These are phyloP conservation scores for Brachionus rotundiformis DNA, from an alignment of 1,140 invertebrate species.

Conservation along the genomic window DNA sequence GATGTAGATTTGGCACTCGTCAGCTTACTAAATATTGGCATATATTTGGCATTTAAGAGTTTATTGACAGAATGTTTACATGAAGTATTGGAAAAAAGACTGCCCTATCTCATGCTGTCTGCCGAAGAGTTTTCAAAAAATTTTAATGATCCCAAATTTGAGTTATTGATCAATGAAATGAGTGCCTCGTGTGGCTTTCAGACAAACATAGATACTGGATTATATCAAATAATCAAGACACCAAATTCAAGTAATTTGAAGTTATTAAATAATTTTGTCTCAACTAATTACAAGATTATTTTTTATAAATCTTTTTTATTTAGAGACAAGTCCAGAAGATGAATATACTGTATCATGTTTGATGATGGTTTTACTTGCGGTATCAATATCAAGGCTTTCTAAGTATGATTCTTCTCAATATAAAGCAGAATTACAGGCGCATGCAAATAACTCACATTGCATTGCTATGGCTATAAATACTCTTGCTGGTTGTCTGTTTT, in stretches of 20 bases:
- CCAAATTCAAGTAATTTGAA: slow-evolving; percentile 23
- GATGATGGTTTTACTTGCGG: slow-evolving; percentile 96
- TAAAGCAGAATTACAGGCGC: slow-evolving; percentile 78
- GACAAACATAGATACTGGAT: slow-evolving; percentile 24
- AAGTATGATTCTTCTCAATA: slow-evolving; percentile 76
- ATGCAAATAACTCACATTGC: slow-evolving; percentile 96
- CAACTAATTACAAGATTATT: no score
- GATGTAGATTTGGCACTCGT: slow-evolving; percentile 52
- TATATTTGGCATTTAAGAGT: slow-evolving; percentile 48
- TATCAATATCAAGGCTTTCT: slow-evolving; percentile 93
- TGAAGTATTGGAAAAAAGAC: slow-evolving; percentile 40
- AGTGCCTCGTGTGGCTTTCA: slow-evolving; percentile 26
- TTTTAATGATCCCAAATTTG: slow-evolving; percentile 44
- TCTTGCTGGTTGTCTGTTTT: slow-evolving; percentile 91
- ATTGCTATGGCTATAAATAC: slow-evolving; percentile 86
- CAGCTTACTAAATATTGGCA: slow-evolving; percentile 50
- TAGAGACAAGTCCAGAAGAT: slow-evolving; percentile 71
- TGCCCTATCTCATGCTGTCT: slow-evolving; percentile 46
- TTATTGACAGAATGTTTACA: slow-evolving; percentile 31
- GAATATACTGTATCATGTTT: slow-evolving; percentile 92
- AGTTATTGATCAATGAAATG: slow-evolving; percentile 50
- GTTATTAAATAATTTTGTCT: no score
- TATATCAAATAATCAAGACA: slow-evolving; percentile 44
- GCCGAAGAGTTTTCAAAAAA: slow-evolving; percentile 47
- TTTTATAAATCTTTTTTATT: background rate